Evolutionary conservation across 2,113 vertebrate species (phyloP).

Genomic region (Xiphias gladius): DNA sequence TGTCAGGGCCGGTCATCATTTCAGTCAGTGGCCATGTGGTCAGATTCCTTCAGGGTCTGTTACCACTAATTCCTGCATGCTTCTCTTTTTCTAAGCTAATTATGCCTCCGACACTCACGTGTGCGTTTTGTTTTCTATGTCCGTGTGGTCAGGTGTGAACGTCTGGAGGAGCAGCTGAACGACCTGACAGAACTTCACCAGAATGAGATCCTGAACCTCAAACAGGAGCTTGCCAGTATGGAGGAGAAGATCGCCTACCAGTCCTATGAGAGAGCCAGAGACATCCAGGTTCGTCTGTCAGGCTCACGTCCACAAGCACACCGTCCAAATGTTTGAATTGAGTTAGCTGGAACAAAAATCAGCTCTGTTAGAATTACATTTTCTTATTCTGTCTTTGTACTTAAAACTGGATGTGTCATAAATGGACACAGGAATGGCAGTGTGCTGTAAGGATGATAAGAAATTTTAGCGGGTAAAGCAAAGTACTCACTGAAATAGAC

Average conservation of each 20-base stretch:
- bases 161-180: conserved; percentile 97
- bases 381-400: not conserved
- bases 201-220: conserved; percentile 98
- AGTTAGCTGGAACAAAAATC: not conserved
- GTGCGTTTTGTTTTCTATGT: conserved; percentile 14
- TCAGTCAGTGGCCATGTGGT: conserved; percentile 57
- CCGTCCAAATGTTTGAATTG: not conserved
- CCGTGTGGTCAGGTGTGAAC: conserved; percentile 89
- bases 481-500: not conserved
- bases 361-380: not conserved
- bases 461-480: not conserved
- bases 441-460: not conserved
- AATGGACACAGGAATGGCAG: not conserved
- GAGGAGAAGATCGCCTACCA: conserved; percentile 99
- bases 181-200: conserved; percentile 98
- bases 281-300: conserved; percentile 83
- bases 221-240: conserved; percentile 99
- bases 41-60: conserved; percentile 50
- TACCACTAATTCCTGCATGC: conserved; percentile 54
- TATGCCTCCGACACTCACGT: conserved; percentile 32
- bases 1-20: conserved; percentile 62
- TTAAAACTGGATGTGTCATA: conserved; percentile 12
- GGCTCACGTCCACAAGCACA: conserved; percentile 4
- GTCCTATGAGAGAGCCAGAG: conserved; percentile 92
- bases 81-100: conserved; percentile 62